A percentile compares a stretch with the other conserved stretches of the same genome.
phyloP scores from a whole-genome alignment of 2,888 invertebrate genomes.

The Nephrotoma appendiculata region DNA sequence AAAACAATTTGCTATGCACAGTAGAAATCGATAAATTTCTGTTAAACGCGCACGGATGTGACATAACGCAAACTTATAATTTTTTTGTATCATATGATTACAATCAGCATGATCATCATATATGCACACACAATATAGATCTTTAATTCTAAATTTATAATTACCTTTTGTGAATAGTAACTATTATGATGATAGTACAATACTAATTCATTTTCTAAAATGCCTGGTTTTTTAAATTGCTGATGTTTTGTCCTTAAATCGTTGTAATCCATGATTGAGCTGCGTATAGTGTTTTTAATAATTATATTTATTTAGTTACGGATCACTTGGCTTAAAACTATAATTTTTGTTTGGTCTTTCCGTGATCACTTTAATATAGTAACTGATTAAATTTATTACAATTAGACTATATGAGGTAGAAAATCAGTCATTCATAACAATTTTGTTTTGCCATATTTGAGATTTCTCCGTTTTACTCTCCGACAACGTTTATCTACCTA shows the following conservation, averaged over 20 bases:
- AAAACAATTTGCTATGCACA: neutral
- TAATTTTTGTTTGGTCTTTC: neutral
- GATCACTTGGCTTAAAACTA: neutral
- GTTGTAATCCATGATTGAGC: neutral
- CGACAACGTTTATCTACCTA: neutral
- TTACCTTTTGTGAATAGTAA: conserved; percentile 63
- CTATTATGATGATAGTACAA: conserved; percentile 58
- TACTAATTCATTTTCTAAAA: conserved; percentile 32
- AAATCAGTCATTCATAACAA: neutral
- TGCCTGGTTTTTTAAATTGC: conserved; percentile 22
- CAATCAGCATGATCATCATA: neutral
- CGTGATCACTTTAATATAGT: neutral
- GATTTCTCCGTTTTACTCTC: neutral
- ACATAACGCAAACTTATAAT: neutral
- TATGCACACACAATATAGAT: neutral
- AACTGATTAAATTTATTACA: neutral
- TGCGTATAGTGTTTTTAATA: neutral
- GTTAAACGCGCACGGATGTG: neutral
- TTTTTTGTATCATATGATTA: neutral
- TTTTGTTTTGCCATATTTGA: neutral
- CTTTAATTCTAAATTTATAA: conserved; percentile 9
- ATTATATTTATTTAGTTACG: neutral
- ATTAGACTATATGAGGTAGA: neutral
- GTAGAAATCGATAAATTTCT: neutral
- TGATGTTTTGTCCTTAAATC: conserved; percentile 3